phyloP scores from a whole-genome alignment of 1,140 invertebrate species.

The Glossosoma conforme region DNA sequence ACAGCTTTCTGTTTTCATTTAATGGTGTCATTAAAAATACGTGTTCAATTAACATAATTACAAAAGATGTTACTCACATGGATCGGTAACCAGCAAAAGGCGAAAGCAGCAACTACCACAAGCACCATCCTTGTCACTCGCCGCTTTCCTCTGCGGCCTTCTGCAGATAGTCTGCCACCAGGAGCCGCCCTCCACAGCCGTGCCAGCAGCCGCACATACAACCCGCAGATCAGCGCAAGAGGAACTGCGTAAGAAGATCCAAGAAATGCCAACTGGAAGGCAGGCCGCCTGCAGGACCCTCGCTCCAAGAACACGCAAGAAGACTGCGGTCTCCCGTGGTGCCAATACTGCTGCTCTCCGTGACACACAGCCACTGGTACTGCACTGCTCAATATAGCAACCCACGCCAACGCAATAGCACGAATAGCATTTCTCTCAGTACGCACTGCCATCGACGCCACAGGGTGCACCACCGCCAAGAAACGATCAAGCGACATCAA shows the following conservation, averaged over 20 bases:
- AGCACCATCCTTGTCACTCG: constrained; percentile 91
- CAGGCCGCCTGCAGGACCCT: constrained; percentile 60
- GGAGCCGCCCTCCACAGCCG: constrained; percentile 81
- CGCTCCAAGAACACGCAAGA: constrained; percentile 62
- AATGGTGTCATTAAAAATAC: too few relatives aligned
- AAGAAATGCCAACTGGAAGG: constrained; percentile 77
- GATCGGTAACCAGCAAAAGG: constrained; percentile 93
- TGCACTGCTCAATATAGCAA: constrained; percentile 69
- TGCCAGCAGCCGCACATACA: constrained; percentile 88
- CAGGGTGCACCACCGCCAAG: constrained; percentile 91
- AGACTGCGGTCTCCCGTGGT: constrained; percentile 55
- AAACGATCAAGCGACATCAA: constrained; percentile 94
- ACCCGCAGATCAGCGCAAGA: constrained; percentile 76
- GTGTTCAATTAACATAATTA: too few relatives aligned
- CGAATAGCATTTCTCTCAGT: constrained; percentile 77
- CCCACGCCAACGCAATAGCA: constrained; percentile 78
- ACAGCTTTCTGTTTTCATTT: too few relatives aligned
- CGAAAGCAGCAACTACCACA: constrained; percentile 91
- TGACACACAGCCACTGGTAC: constrained; percentile 75
- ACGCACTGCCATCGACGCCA: constrained; percentile 81
- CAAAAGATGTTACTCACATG: constrained; percentile 70
- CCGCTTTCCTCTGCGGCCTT: constrained; percentile 74
- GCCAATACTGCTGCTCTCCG: constrained; percentile 65
- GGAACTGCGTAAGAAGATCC: constrained; percentile 82
- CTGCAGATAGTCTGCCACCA: constrained; percentile 61